Evolutionary conservation across 2,113 vertebrate species (phyloP).

Genomic region (Numida meleagris): DNA sequence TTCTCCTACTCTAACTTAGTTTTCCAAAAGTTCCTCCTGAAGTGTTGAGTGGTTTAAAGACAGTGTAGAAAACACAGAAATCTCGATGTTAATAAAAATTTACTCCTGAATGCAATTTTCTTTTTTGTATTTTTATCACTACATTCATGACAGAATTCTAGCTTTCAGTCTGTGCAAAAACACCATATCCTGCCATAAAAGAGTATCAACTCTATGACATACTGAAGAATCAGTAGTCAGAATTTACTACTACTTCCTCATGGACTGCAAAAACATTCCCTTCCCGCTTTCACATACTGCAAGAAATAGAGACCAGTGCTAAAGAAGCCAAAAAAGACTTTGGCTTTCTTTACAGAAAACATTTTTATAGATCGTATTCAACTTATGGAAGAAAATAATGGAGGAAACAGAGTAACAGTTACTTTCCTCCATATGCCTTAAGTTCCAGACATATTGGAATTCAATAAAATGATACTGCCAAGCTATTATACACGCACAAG

Average conservation of each 20-base stretch:
- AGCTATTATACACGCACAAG: neutral
- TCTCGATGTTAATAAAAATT: neutral
- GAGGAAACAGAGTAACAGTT: slow-evolving; percentile 30
- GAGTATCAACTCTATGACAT: neutral
- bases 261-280: slow-evolving; percentile 3
- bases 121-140: neutral
- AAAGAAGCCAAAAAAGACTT: neutral
- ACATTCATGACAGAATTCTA: neutral
- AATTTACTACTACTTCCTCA: slow-evolving; percentile 38
- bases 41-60: neutral
- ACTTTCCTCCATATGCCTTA: neutral
- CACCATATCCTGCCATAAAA: neutral
- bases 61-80: neutral
- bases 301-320: neutral
- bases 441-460: slow-evolving; percentile 52
- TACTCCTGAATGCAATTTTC: neutral
- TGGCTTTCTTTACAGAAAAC: slow-evolving; percentile 15
- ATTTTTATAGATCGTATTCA: slow-evolving; percentile 46
- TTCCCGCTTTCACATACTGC: neutral
- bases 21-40: neutral
- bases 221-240: neutral
- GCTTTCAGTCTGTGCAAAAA: neutral
- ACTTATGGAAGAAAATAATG: slow-evolving; percentile 40
- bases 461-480: slow-evolving; percentile 37
- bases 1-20: neutral